Evolutionary conservation across 1,140 invertebrate species (phyloP).

Genomic region (Dysdera silvatica): DNA sequence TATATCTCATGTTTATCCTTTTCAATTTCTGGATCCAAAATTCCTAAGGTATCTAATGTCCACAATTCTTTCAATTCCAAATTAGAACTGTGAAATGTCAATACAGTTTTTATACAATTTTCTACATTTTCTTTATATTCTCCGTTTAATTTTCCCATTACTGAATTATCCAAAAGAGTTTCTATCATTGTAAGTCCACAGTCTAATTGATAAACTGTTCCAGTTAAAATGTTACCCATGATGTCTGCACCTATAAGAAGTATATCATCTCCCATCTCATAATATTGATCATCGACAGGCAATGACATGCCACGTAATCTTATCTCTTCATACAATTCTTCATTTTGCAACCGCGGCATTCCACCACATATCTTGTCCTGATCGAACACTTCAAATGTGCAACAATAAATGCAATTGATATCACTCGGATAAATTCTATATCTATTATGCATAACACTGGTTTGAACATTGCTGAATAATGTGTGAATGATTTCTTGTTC

Average conservation of each 20-base stretch:
- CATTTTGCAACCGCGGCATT: too few species aligned
- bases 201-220: not conserved
- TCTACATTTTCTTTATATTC: not conserved
- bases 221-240: conserved; percentile 3
- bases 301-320: too few species aligned
- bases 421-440: too few species aligned
- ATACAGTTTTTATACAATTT: not conserved
- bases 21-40: not conserved
- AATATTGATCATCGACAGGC: too few species aligned
- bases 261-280: conserved; percentile 8
- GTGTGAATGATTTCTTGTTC: too few species aligned
- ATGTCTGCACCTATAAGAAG: conserved; percentile 9
- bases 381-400: too few species aligned
- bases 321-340: too few species aligned
- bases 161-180: not conserved
- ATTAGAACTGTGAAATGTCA: not conserved
- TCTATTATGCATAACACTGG: too few species aligned
- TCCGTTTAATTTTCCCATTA: conserved; percentile 7
- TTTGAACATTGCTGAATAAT: too few species aligned
- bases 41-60: conserved; percentile 5
- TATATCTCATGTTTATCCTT: not conserved
- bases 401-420: too few species aligned
- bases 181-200: not conserved
- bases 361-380: too few species aligned
- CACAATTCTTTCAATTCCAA: not conserved